Percentiles rank a stretch among this genome's conserved stretches.
These are phyloP conservation scores for Pachyramphus minor DNA, from an alignment of 2,113 vertebrate species.

Conservation along the genomic window DNA sequence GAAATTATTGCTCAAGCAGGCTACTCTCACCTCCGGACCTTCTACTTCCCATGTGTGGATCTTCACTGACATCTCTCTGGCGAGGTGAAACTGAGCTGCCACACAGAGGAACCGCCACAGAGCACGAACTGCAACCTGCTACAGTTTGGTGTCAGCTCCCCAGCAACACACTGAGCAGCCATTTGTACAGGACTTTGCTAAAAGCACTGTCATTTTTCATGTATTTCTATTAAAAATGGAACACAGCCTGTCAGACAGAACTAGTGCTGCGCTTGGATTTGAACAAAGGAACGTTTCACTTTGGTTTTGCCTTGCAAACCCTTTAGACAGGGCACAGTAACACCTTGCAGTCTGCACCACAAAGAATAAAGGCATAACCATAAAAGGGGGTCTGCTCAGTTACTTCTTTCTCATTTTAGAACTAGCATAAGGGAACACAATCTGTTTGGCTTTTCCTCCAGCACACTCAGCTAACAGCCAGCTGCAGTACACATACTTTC, in stretches of 20 bases:
- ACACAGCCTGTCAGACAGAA: neutral
- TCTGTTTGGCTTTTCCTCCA: neutral
- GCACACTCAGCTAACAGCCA: neutral
- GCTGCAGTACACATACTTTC: neutral
- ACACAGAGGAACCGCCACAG: neutral
- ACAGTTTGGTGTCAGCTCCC: neutral
- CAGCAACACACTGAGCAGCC: neutral
- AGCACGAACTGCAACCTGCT: neutral
- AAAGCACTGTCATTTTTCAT: neutral
- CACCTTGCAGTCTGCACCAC: neutral
- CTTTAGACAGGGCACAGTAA: neutral
- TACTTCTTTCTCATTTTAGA: neutral
- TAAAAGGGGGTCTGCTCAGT: neutral
- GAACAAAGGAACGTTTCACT: neutral
- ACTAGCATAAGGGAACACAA: neutral
- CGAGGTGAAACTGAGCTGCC: neutral
- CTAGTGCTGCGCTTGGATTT: neutral
- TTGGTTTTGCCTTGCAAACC: neutral
- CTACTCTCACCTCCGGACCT: neutral
- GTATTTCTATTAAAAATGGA: neutral
- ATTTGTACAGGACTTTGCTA: neutral
- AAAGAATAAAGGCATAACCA: neutral
- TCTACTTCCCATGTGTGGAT: fast-evolving
- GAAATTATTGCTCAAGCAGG: neutral
- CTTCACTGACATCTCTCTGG: neutral